Percentiles rank a stretch among this genome's conserved stretches.
Evolutionary conservation across 2,888 invertebrate species (phyloP).

Genomic region (Lamellibrachia satsuma): DNA sequence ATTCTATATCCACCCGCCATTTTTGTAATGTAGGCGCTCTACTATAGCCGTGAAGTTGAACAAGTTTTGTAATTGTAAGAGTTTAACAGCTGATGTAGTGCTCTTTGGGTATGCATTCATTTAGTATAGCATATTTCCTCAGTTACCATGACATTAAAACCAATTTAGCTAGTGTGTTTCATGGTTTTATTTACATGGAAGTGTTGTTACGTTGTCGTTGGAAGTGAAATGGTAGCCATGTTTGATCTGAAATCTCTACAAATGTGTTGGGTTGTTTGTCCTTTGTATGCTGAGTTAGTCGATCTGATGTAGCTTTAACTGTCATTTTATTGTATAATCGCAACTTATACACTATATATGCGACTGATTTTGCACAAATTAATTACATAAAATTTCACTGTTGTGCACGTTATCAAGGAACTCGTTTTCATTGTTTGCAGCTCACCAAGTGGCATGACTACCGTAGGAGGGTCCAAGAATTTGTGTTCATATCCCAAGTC

Average conservation of each 20-base stretch:
- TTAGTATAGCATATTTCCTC: neutral
- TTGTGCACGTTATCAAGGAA: neutral
- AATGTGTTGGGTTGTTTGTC: neutral
- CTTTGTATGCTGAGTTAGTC: neutral
- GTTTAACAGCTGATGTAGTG: neutral
- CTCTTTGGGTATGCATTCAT: neutral
- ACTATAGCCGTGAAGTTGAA: neutral
- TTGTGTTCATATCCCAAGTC: neutral
- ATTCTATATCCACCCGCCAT: slow-evolving; percentile 13
- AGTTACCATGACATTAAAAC: neutral
- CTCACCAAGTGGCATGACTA: neutral
- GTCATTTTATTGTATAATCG: neutral
- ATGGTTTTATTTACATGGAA: neutral
- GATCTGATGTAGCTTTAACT: neutral
- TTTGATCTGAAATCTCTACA: neutral
- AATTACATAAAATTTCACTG: neutral
- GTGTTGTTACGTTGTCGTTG: neutral
- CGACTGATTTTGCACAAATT: slow-evolving; percentile 3
- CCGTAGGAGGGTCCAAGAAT: neutral
- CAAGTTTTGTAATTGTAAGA: neutral
- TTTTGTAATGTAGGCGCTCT: neutral
- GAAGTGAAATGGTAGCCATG: slow-evolving; percentile 11
- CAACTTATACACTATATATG: neutral
- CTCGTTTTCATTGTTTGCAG: neutral
- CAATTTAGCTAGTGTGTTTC: neutral